Conservation (phyloP, 2,797 vertebrate genomes). For the Galagoides demidoff region DNA sequence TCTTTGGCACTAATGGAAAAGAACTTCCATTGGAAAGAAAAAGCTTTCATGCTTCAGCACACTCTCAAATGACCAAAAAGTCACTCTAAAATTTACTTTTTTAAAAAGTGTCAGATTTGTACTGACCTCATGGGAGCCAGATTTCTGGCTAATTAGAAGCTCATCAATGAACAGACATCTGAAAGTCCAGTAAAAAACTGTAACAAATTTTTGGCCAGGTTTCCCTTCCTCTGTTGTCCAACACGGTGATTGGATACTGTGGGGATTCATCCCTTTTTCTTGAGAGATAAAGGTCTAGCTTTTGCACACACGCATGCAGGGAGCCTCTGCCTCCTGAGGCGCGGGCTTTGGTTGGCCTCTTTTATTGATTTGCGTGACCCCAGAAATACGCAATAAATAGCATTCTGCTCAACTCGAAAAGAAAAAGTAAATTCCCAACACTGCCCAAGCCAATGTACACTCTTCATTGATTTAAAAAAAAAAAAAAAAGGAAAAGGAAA, state of each 20-base stretch:
- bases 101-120: conserved; percentile 61
- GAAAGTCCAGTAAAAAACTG: conserved; percentile 18
- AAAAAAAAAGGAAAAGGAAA: not conserved
- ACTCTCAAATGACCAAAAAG: conserved; percentile 67
- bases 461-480: not conserved
- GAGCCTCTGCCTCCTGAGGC: not conserved
- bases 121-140: conserved; percentile 36
- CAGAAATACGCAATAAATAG: conserved; percentile 40
- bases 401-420: conserved; percentile 38
- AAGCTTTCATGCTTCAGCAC: conserved; percentile 50
- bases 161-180: conserved; percentile 49
- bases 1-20: conserved; percentile 5
- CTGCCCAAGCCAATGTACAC: not conserved
- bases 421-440: conserved; percentile 29
- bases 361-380: conserved; percentile 59
- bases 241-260: not conserved
- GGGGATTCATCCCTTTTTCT: conserved; percentile 28
- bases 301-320: not conserved
- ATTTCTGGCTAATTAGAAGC: conserved; percentile 65
- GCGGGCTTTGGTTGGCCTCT: not conserved
- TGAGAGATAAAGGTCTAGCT: conserved; percentile 3
- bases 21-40: conserved; percentile 68
- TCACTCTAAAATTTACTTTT: conserved; percentile 61
- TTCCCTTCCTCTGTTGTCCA: conserved; percentile 48
- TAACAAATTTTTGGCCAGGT: conserved; percentile 15